Evolutionary conservation across 2,888 invertebrate genomes (phyloP), one percentile per base, ranked within the genome.

Genomic region (Sussaba pulchella): DNA sequence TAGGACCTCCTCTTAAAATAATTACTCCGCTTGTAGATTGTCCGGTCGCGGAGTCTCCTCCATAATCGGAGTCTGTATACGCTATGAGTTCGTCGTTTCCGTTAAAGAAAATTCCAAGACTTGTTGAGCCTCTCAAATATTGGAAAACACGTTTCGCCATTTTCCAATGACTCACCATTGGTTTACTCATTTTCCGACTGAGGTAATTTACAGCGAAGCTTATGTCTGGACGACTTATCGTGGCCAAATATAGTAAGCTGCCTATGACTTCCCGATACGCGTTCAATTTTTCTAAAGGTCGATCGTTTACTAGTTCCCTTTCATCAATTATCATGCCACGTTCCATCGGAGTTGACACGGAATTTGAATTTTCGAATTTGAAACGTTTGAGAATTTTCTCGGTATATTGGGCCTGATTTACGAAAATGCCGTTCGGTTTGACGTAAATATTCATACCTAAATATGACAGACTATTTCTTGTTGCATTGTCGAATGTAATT

Each of bases 21-120:
- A 88, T 61, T 21, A 87, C 69, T 59, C 86, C 87, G 82, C 86
- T 88, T 0, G 88, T 87, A 19, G 87, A 88, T 8, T 83, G 77
- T 61, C 79, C 73, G 10, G 80, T 81, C 10, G 31, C 47, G 14
- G 12, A n/a, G 36, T 83, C 83, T 67, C 84, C 83, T 72, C 82
- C 86, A 41, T 85, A 84, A 66, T 84, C 83, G 10, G 85, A 83
- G 70, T 87, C 85, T 1, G 81, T 78, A 50, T 81, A 86, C 0
- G 78, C 82, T 41, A 61, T 21, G 4, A 85, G 52, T 9, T 75
- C 54, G 9, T n/a, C 17, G 6, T 83, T 76, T 77, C 83, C 85
- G 66, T 85, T 63, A 59, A 77, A 82, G 10, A 24, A 43, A 26
- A 83, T 57, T 50, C 80, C 83, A 54, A 54, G 14, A 17, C 19